Conservation (phyloP, 1,140 invertebrate genomes). For the Leptinotarsa texana region DNA sequence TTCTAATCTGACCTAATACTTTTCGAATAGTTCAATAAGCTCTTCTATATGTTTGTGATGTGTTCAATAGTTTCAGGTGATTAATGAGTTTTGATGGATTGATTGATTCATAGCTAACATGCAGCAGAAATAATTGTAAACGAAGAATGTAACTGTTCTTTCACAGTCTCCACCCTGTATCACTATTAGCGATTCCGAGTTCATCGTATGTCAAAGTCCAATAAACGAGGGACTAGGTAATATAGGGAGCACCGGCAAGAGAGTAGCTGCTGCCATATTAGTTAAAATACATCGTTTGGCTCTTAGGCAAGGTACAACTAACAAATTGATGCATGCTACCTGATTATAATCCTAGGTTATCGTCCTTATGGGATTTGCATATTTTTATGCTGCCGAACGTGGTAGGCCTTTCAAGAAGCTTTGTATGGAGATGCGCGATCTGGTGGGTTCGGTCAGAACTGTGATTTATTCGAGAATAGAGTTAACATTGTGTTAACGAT, state of each 20-base stretch:
- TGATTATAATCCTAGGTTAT: slow-evolving; percentile 8
- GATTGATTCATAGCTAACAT: too few species aligned
- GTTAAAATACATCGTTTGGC: slow-evolving; percentile 6
- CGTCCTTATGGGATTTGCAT: slow-evolving; percentile 7
- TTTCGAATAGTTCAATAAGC: too few species aligned
- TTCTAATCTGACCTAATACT: too few species aligned
- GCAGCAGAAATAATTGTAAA: too few species aligned
- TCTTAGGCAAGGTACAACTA: not conserved
- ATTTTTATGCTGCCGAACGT: slow-evolving; percentile 2
- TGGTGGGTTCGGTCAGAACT: not conserved
- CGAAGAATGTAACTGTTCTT: too few species aligned
- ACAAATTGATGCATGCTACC: slow-evolving; percentile 5
- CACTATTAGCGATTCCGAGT: slow-evolving; percentile 5
- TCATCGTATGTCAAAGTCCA: not conserved
- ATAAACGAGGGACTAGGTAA: not conserved
- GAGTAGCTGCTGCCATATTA: slow-evolving; percentile 7
- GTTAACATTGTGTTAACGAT: too few species aligned
- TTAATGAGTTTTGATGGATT: too few species aligned
- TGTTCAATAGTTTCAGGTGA: too few species aligned
- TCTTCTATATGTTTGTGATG: too few species aligned
- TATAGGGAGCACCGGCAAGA: slow-evolving; percentile 2
- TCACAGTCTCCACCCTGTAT: not conserved
- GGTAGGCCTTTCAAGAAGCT: not conserved
- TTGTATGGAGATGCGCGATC: slow-evolving; percentile 2
- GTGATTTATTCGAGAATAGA: not conserved